Conservation (phyloP, 2,888 invertebrate species). For the Willowsia nigromaculata region DNA sequence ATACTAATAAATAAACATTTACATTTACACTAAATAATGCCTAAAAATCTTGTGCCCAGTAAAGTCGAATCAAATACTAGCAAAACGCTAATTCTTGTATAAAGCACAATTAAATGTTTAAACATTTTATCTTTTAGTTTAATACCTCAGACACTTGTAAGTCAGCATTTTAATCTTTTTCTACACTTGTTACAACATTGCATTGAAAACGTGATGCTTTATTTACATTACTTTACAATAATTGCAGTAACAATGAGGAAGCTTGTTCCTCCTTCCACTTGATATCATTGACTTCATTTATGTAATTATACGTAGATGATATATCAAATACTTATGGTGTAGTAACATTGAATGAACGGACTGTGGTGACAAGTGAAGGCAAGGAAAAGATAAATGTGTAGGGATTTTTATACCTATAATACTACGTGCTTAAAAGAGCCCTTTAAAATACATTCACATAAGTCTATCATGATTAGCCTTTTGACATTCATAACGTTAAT, state of each 20-base stretch:
- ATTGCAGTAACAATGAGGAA: not conserved
- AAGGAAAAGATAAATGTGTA: conserved; percentile 1
- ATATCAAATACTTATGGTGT: not conserved
- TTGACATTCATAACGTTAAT: conserved; percentile 59
- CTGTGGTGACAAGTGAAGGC: conserved; percentile 54
- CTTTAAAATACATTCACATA: not conserved
- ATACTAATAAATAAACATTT: too few species aligned
- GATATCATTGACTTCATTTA: not conserved
- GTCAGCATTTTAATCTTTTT: too few species aligned
- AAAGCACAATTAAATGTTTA: too few species aligned
- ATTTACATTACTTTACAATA: too few species aligned
- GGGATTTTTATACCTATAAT: not conserved
- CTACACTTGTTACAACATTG: too few species aligned
- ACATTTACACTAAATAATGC: too few species aligned
- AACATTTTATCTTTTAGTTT: too few species aligned
- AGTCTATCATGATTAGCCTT: conserved; percentile 35
- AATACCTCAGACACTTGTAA: too few species aligned
- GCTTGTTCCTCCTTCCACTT: not conserved
- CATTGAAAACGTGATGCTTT: too few species aligned
- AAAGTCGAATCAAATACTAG: too few species aligned
- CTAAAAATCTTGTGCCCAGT: too few species aligned
- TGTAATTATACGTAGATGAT: not conserved
- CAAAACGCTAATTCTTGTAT: too few species aligned
- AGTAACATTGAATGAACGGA: not conserved
- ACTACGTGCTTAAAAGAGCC: conserved; percentile 21